These are phyloP conservation scores for Reticulitermes speratus DNA, from an alignment of 1,140 invertebrate genomes.

Conservation along the genomic window DNA sequence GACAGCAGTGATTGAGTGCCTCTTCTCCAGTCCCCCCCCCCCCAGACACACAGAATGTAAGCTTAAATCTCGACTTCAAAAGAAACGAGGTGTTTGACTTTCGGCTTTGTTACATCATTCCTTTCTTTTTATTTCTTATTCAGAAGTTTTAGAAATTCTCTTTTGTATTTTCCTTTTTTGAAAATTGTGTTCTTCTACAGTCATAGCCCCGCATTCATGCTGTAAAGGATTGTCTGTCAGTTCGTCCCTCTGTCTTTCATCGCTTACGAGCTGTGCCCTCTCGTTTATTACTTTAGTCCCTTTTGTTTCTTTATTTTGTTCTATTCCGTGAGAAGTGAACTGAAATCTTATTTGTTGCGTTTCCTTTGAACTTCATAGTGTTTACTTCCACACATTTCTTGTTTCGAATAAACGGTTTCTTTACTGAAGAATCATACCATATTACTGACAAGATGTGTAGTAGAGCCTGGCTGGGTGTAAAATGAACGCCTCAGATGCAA, in stretches of 20 bases:
- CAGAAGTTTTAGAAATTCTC: neutral
- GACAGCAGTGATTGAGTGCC: neutral
- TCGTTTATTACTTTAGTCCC: too few relatives aligned
- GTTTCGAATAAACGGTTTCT: neutral
- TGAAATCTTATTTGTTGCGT: neutral
- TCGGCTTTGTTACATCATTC: neutral
- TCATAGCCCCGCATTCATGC: neutral
- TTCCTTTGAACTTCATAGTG: too few relatives aligned
- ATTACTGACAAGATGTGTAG: too few relatives aligned
- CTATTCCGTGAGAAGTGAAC: neutral
- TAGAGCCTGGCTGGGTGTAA: too few relatives aligned
- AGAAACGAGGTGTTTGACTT: slow-evolving; percentile 10
- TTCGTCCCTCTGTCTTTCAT: neutral
- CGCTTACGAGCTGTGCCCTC: neutral
- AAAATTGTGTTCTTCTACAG: neutral
- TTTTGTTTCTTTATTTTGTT: too few relatives aligned
- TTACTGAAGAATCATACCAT: neutral
- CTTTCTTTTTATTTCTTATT: neutral
- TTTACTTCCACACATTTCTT: neutral
- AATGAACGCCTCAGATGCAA: too few relatives aligned
- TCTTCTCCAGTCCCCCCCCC: neutral
- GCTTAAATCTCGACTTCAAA: slow-evolving; percentile 3
- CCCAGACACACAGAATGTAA: neutral
- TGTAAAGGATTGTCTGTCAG: neutral
- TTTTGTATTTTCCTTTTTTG: neutral